Evolutionary conservation across 2,797 vertebrate species (phyloP), one percentile per base, ranked within the genome.

Genomic region (Macropodus opercularis): DNA sequence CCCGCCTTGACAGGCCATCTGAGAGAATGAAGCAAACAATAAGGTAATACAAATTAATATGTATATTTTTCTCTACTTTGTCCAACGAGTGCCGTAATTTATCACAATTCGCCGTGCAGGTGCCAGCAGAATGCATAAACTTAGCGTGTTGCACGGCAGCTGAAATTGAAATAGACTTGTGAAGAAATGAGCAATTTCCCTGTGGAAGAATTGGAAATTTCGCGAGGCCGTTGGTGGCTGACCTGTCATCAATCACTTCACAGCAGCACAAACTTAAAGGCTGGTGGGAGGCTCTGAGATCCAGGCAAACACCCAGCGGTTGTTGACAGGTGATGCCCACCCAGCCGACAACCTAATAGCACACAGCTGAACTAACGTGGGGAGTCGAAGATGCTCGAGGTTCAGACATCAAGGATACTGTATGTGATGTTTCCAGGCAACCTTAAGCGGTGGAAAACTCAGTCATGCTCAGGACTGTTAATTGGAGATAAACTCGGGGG

Each of bases 131-230:
- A 96, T 95, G 92, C 95, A 96, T 94, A 96, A 95, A 95, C 94
- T 94, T 87, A 93, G 92, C 88, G 91, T 77, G 85, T 92, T 93
- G 94, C 92, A 91, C 85, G 90, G 92, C 92, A 90, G 91, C 91
- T 93, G 94, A 95, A 95, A 98, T 95, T 93, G 94, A 95, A 97
- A 96, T 94, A 91, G 95, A 96, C 95, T 95, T 93, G 83, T 78
- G 77, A 75, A 95, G 94, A 95, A 98, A 98, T 97, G 94, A 98
- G 94, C 95, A 97, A 98, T 98, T 98, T 98, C 97, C 95, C 95
- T 88, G 90, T 91, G 95, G 94, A 97, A 96, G 85, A 94, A 96
- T 96, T 95, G 95, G 93, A 95, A 96, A 95, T 95, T 95, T 93
- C 92, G 92, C 87, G 82, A 93, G 94, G 92, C 94, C 93, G 66